Base-by-base conservation (phyloP, 1,140 invertebrate genomes). In the Sweltsa coloradensis region DNA sequence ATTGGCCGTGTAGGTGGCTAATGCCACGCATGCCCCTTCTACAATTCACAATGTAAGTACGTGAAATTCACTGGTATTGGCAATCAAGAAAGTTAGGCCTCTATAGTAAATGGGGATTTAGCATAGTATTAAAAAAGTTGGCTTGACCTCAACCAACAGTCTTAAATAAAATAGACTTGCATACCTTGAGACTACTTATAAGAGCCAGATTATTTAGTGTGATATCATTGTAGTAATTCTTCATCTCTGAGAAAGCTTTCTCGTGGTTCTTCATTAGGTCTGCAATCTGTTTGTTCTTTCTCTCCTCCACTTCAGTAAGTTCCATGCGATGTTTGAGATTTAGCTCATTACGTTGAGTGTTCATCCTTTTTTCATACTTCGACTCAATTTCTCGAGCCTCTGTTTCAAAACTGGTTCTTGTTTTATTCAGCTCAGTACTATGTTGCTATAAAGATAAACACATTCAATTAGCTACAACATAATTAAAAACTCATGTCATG, bases 161-260 rank as follows among this genome's bases (percentile, higher is more conserved):
- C n/a, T n/a, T n/a, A n/a, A n/a, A 25, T 42, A 45, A 51, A 16
- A 5, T 34, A n/a, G 21, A 47, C 9, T 14, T 21, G 41, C 41
- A 45, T 63, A 81, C 79, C 69, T 85, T 89, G 26, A 90, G 65
- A 56, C 76, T 84, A 51, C 79, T 78, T 24, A 91, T 90, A 6
- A 90, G 64, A 41, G 76, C 84, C 47, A 95, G 70, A 64, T 94
- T 95, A 61, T 94, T 94, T 1, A 91, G 63, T 1, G 87, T 90
- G 31, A 95, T 91, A 54, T 94, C 88, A 57, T 92, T 93, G 55
- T 93, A 96, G 68, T 93, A 95, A 61, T 85, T 85, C 65, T 92
- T 94, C 59, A 94, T 81, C 60, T 93, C 85, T 34, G 76, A 73
- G 60, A 92, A 89, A 1, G 85, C 81, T 55, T 80, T 79, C 50